These are phyloP conservation scores for Chalcis sispes DNA, from an alignment of 2,888 invertebrate species.

Conservation along the genomic window DNA sequence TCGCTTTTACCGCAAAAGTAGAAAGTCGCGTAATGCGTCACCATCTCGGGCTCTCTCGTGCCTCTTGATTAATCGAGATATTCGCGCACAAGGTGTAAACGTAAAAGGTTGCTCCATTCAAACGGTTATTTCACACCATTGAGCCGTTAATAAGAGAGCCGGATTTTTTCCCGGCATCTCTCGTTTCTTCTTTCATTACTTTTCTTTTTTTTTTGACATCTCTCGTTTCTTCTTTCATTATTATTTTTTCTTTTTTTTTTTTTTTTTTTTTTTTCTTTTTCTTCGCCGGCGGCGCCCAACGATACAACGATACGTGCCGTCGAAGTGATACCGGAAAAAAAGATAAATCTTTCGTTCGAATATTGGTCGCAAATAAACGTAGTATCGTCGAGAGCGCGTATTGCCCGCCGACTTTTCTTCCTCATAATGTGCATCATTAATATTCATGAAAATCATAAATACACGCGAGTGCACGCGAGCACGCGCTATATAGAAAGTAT, in stretches of 20 bases:
- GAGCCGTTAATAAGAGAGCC: conserved; percentile 38
- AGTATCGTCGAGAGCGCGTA: conserved; percentile 8
- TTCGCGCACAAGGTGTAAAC: too few species aligned
- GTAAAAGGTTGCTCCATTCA: conserved; percentile 24
- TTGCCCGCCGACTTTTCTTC: conserved; percentile 17
- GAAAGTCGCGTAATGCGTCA: conserved; percentile 49
- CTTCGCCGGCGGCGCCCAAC: too few species aligned
- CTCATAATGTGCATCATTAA: conserved; percentile 23
- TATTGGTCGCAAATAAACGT: background rate
- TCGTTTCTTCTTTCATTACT: background rate
- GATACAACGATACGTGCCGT: background rate
- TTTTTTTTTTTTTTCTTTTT: too few species aligned
- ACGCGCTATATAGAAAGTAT: conserved; percentile 14
- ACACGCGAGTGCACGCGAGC: background rate
- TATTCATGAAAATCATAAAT: conserved; percentile 25
- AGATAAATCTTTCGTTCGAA: conserved; percentile 21
- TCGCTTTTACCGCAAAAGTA: conserved; percentile 57
- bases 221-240: too few species aligned
- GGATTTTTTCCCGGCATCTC: conserved; percentile 16
- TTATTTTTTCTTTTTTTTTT: too few species aligned
- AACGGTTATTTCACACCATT: conserved; percentile 52
- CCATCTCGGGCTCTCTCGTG: background rate
- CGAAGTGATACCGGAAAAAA: background rate
- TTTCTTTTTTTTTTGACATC: too few species aligned
- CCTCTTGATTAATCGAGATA: conserved; percentile 51